phyloP scores from a whole-genome alignment of 2,113 vertebrate species.

The Merops nubicus region DNA sequence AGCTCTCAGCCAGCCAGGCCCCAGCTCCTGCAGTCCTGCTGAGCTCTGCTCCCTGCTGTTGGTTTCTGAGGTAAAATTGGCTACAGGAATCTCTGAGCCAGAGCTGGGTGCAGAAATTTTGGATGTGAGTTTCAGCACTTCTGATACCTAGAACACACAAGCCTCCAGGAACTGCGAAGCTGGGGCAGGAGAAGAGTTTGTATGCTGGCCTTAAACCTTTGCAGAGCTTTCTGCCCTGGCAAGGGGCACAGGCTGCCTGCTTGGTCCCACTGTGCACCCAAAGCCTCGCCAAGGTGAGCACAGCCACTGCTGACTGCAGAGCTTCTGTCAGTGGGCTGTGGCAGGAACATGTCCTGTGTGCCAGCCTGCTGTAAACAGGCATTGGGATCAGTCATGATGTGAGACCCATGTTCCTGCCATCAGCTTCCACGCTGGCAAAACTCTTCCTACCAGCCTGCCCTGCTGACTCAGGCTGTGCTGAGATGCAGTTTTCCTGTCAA shows the following conservation, averaged over 20 bases:
- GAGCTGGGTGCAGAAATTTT: neutral
- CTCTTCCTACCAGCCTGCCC: neutral
- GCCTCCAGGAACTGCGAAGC: neutral
- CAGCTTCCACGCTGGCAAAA: neutral
- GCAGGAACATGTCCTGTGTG: neutral
- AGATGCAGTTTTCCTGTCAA: neutral
- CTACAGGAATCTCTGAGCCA: neutral
- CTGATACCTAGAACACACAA: accelerated
- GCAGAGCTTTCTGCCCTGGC: neutral
- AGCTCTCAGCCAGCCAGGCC: neutral
- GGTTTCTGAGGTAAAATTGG: accelerated
- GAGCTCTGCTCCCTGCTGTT: neutral
- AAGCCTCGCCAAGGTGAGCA: accelerated
- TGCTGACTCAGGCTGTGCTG: neutral
- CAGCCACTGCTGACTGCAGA: accelerated
- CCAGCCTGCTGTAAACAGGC: neutral
- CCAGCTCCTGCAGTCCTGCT: accelerated
- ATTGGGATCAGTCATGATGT: neutral
- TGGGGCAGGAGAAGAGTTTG: neutral
- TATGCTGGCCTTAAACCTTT: neutral
- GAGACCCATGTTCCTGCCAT: accelerated
- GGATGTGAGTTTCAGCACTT: accelerated
- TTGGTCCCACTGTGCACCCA: neutral
- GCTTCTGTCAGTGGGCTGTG: neutral
- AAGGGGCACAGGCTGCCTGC: neutral